Evolutionary conservation across 2,113 vertebrate species (phyloP), one percentile per base, ranked within the genome.

Genomic region (Shinisaurus crocodilurus): DNA sequence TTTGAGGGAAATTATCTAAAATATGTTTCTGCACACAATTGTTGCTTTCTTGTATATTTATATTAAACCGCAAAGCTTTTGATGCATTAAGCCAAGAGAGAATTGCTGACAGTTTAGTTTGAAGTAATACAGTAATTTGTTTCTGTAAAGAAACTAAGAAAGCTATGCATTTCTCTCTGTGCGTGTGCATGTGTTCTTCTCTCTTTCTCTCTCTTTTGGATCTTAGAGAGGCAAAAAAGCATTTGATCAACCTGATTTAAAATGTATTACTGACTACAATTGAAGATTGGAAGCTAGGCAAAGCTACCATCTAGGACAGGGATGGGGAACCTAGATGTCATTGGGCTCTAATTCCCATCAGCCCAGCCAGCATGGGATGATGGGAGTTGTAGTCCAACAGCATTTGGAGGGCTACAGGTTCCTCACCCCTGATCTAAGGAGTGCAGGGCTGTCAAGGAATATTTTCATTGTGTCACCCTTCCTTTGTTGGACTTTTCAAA

Each of bases 181-280:
- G 29, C 32, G 27, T 76, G 32, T 74, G n/a, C n/a, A 9, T 74
- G 15, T 3, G 6, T 54, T 72, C 3, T 72, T 12, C 16, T 76
- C 3, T 40, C 15, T 37, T 2, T 6, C 8, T 27, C 18, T 9
- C 40, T 50, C 69, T 85, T 83, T 88, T 90, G 1, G 9, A 1
- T 83, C 0, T 90, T 0, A 81, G 60, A 76, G 72, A 79, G 75
- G 40, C n/a, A 86, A 0, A 72, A 63, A 89, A 75, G 23, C 50
- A 6, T 50, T 67, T 77, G 82, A 48, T 86, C 1, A 43, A 50
- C 25, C 80, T 85, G 8, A 84, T 1, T 93, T 75, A 88, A 91
- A 29, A 79, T 76, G 50, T 80, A 3, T 1, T 43, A 83, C n/a
- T 89, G 6, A 0, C 63, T 0, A 0, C 0, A 27, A 88, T 0